phyloP scores from a whole-genome alignment of 1,140 invertebrate species.

The Frieseomelitta varia region DNA sequence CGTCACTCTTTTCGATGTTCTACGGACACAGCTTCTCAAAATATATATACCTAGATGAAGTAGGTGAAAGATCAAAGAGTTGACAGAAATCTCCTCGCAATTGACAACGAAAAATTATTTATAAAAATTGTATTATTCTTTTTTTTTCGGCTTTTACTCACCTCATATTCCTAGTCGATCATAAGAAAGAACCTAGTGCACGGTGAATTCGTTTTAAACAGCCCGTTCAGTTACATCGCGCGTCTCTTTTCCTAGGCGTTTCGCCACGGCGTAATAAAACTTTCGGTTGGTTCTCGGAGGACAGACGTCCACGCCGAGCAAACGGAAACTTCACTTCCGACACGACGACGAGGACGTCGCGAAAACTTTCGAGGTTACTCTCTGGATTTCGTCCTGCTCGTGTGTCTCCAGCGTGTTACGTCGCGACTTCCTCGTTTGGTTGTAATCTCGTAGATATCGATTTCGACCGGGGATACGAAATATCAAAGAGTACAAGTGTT shows the following conservation, averaged over 20 bases:
- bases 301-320: neutral
- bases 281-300: conserved; percentile 8
- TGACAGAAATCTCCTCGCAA: too few relatives aligned
- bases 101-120: too few relatives aligned
- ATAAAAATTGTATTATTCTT: too few relatives aligned
- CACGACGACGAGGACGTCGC: conserved; percentile 4
- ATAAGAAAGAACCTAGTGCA: neutral
- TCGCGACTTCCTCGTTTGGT: neutral
- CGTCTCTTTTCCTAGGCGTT: neutral
- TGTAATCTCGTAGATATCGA: conserved; percentile 40
- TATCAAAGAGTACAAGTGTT: too few relatives aligned
- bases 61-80: too few relatives aligned
- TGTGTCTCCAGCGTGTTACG: neutral
- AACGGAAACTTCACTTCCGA: conserved; percentile 28
- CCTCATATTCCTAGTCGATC: neutral
- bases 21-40: too few relatives aligned
- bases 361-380: conserved; percentile 8
- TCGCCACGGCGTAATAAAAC: conserved; percentile 34
- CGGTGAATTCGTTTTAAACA: conserved; percentile 19
- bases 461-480: neutral
- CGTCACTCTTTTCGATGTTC: too few relatives aligned
- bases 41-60: too few relatives aligned
- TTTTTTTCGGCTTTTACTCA: neutral
- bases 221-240: neutral
- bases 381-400: neutral